Base-by-base conservation (phyloP, 2,888 invertebrate species). In the Drosophila maculinotata region DNA sequence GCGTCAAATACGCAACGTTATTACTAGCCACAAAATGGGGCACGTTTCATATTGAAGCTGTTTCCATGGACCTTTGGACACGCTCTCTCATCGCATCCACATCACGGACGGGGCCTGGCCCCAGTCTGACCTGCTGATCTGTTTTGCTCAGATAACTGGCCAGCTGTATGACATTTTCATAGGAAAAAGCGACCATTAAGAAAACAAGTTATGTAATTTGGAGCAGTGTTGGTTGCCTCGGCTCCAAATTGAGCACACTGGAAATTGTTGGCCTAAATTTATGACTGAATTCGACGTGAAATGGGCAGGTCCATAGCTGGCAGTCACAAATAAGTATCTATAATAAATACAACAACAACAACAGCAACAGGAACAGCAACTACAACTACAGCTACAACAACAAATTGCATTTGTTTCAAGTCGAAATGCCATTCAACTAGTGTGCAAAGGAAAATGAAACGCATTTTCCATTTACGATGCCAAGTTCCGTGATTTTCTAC, bases 131-230 rank as follows among this genome's bases (percentile, higher is more conserved):
- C 72, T 53, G 63, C 52, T 74, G 52, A 74, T 69, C 75, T 56
- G 42, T 33, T n/a, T 69, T 51, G 41, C 39, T 33, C 31, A 58
- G 71, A 73, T 71, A 65, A 59, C 30, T 47, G 38, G 15, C n/a
- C 36, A 52, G 30, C 38, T 17, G 26, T 9, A 59, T 72, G 82
- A 64, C 78, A 73, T 64, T 59, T 83, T 81, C 64, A 30, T 47
- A 44, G 36, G 58, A 78, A 70, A 38, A 30, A 44, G 35, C 28
- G 7, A 15, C 59, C 45, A 62, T 69, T 60, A 63, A 64, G 45
- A 53, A 59, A 83, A 75, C 81, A 47, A 74, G 79, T 78, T 84
- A 71, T 68, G 62, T 51, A 67, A 81, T 78, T 74, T 60, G 47
- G 38, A 35, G 31, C 58, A 64, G 33, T 36, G 14, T 54, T 12